Conservation (phyloP, 2,888 invertebrate genomes). For the Parascotia fuliginaria region DNA sequence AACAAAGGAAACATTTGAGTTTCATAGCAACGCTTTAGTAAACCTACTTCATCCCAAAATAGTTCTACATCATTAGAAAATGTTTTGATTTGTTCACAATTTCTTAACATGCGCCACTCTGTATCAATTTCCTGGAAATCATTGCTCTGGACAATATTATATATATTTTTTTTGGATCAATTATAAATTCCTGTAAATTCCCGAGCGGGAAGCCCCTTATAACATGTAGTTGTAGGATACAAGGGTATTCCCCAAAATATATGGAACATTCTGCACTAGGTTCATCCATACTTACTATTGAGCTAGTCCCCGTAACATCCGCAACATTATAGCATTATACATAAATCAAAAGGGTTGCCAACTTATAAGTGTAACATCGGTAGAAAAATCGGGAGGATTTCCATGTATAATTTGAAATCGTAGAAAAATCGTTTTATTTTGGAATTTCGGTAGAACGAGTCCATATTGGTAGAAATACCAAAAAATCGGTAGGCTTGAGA, state of each 20-base stretch:
- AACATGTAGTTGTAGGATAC: conserved; percentile 15
- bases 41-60: conserved; percentile 22
- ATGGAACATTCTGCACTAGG: conserved; percentile 22
- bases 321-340: too few species aligned
- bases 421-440: conserved; percentile 18
- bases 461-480: conserved; percentile 19
- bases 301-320: too few species aligned
- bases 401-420: conserved; percentile 7
- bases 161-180: too few species aligned
- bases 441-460: conserved; percentile 19
- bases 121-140: conserved; percentile 21
- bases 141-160: conserved; percentile 16
- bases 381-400: background rate
- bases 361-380: conserved; percentile 14
- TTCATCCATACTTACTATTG: conserved; percentile 18
- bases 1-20: background rate
- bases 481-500: conserved; percentile 16
- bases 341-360: too few species aligned
- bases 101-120: conserved; percentile 13
- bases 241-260: conserved; percentile 14
- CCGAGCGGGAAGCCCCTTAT: conserved; percentile 12
- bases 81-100: conserved; percentile 18
- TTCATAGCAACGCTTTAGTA: conserved; percentile 18
- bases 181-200: too few species aligned
- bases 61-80: conserved; percentile 18